A percentile compares a stretch with the other conserved stretches of the same genome.
These are phyloP conservation scores for Cosmorhoe ocellata DNA, from an alignment of 2,888 invertebrate species.

Conservation along the genomic window DNA sequence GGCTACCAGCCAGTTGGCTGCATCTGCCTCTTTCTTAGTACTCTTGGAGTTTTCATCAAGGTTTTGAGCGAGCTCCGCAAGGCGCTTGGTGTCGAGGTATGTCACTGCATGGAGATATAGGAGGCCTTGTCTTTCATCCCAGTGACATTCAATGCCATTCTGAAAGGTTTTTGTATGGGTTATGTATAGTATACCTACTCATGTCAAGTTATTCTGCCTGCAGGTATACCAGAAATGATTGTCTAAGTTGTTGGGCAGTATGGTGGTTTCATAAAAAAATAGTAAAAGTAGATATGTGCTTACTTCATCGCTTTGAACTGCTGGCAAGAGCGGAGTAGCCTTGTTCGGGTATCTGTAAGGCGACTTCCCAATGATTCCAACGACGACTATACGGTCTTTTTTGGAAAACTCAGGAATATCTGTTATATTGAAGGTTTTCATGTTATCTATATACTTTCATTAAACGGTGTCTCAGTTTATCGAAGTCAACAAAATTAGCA, in stretches of 20 bases:
- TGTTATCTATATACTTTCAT: slow-evolving; percentile 44
- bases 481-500: no score
- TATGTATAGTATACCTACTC: background rate
- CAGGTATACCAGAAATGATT: background rate
- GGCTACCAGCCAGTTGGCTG: slow-evolving; percentile 85
- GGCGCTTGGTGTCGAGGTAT: slow-evolving; percentile 64
- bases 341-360: slow-evolving; percentile 85
- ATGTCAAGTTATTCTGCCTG: background rate
- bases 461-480: no score
- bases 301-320: slow-evolving; percentile 71
- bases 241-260: background rate
- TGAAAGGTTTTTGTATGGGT: slow-evolving; percentile 43
- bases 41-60: slow-evolving; percentile 63
- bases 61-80: slow-evolving; percentile 54
- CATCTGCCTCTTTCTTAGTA: slow-evolving; percentile 67
- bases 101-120: slow-evolving; percentile 81
- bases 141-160: slow-evolving; percentile 83
- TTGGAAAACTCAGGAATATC: slow-evolving; percentile 75
- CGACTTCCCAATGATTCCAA: slow-evolving; percentile 88
- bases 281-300: slow-evolving; percentile 20
- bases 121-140: slow-evolving; percentile 76
- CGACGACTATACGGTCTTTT: slow-evolving; percentile 84
- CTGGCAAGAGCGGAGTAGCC: slow-evolving; percentile 81
- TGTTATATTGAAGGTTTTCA: slow-evolving; percentile 61
- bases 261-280: no score